Percentiles rank a stretch among this genome's conserved stretches.
Conservation (phyloP, 2,797 vertebrate species). For the Chloroceryle inda region DNA sequence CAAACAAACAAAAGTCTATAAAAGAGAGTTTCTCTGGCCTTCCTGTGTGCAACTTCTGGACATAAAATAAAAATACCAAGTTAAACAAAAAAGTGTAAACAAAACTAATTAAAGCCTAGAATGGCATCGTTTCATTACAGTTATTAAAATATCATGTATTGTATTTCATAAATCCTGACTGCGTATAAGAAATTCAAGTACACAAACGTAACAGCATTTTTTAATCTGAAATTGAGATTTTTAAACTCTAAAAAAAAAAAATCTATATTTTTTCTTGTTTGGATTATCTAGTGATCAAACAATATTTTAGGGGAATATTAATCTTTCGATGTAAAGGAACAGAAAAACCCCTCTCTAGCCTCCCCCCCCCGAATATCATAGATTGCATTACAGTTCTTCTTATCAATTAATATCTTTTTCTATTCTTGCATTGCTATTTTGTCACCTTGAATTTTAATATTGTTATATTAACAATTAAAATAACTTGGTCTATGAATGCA, state of each 20-base stretch:
- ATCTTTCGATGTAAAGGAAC: background rate
- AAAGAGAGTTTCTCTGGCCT: background rate
- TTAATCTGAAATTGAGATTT: background rate
- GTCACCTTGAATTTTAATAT: background rate
- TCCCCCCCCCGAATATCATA: accelerated
- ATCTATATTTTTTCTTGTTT: background rate
- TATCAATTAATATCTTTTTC: background rate
- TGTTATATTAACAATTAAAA: too few relatives aligned
- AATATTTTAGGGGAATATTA: background rate
- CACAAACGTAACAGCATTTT: background rate
- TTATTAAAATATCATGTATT: background rate
- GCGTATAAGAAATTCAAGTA: background rate
- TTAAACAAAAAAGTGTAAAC: background rate
- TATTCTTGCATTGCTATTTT: background rate
- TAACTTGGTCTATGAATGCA: background rate
- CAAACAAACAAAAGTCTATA: background rate
- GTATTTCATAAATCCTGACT: background rate
- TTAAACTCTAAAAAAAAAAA: background rate
- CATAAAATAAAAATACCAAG: background rate
- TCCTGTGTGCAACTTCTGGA: background rate
- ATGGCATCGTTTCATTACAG: background rate
- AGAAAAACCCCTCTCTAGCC: background rate
- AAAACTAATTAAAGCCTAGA: background rate
- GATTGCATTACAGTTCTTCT: too few relatives aligned
- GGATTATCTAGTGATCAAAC: background rate